phyloP scores from a whole-genome alignment of 1,140 invertebrate species.

The Sarcophaga peregrina region DNA sequence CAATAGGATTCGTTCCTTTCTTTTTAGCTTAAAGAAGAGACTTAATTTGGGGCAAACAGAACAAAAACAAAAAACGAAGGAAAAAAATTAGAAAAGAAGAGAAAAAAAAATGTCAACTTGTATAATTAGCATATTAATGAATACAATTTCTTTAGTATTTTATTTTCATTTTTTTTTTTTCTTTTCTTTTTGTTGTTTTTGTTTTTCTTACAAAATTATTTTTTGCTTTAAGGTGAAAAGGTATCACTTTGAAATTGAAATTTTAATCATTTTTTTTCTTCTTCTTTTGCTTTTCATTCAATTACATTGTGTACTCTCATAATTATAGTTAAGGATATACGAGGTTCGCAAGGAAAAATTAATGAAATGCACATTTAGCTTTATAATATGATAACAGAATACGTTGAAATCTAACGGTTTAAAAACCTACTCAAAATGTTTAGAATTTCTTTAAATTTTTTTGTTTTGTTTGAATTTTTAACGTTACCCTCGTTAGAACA shows the following conservation, averaged over 20 bases:
- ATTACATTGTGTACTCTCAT: not conserved
- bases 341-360: not conserved
- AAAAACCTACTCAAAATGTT: too few relatives aligned
- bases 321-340: not conserved
- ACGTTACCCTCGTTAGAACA: not conserved
- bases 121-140: constrained; percentile 38
- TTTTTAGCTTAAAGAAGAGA: not conserved
- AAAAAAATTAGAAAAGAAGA: too few relatives aligned
- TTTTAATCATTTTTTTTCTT: not conserved
- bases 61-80: not conserved
- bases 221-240: not conserved
- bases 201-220: not conserved
- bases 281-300: not conserved
- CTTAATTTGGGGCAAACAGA: constrained; percentile 1
- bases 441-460: too few relatives aligned
- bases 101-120: not conserved
- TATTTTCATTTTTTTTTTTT: too few relatives aligned
- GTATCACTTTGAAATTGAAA: constrained; percentile 14
- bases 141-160: constrained; percentile 12
- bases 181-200: too few relatives aligned
- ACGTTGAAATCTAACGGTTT: too few relatives aligned
- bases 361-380: not conserved
- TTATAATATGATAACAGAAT: not conserved
- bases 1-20: not conserved
- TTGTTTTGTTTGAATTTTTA: too few relatives aligned